A percentile compares a stretch with the other conserved stretches of the same genome.
Evolutionary conservation across 2,113 vertebrate species (phyloP).

Genomic region (Haemorhous mexicanus): DNA sequence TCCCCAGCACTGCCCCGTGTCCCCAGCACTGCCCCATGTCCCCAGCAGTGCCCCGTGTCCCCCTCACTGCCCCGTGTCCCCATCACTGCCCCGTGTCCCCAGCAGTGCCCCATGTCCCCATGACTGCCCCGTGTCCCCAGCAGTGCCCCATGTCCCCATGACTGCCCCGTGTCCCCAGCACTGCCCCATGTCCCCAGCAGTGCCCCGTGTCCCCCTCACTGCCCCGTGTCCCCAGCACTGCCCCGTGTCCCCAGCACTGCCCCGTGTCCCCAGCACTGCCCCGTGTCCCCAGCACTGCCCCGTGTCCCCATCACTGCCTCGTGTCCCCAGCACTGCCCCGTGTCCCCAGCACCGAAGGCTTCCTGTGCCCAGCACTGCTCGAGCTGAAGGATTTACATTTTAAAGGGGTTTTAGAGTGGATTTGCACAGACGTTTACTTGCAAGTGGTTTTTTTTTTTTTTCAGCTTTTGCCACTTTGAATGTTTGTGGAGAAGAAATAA

Average conservation of each 20-base stretch:
- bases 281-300: not conserved
- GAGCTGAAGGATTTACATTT: not conserved
- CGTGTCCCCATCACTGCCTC: not conserved
- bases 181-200: too few relatives aligned
- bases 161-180: too few relatives aligned
- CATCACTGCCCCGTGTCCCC: too few relatives aligned
- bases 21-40: too few relatives aligned
- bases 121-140: too few relatives aligned
- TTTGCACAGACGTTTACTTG: not conserved
- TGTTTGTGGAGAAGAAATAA: not conserved
- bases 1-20: too few relatives aligned
- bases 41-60: too few relatives aligned
- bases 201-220: too few relatives aligned
- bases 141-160: too few relatives aligned
- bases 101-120: too few relatives aligned
- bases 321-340: not conserved
- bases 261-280: not conserved
- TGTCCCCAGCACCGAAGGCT: accelerated
- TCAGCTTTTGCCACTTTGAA: not conserved
- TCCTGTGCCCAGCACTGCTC: not conserved
- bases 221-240: not conserved
- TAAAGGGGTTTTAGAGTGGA: not conserved
- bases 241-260: not conserved
- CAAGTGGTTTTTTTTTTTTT: not conserved
- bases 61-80: too few relatives aligned